A percentile compares a stretch with the other conserved stretches of the same genome.
Conservation (phyloP, 1,140 invertebrate species). For the Drosophila lacertosa region DNA sequence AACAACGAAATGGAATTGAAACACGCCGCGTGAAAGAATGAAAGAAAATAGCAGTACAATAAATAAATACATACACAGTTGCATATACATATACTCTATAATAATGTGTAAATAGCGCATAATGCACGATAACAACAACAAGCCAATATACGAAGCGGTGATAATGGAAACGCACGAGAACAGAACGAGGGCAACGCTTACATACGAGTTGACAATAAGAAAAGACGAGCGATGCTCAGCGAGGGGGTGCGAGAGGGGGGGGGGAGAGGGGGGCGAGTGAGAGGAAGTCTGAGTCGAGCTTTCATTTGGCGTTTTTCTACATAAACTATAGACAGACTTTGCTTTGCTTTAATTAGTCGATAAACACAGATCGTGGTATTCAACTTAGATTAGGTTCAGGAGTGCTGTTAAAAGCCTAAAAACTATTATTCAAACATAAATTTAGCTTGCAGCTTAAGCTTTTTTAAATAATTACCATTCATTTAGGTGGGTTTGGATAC, state of each 20-base stretch:
- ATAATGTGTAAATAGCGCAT: conserved; percentile 43
- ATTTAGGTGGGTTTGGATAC: too few relatives aligned
- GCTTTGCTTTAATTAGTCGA: conserved; percentile 43
- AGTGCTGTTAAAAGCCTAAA: neutral
- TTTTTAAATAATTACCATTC: too few relatives aligned
- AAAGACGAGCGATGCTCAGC: neutral
- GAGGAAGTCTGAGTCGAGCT: conserved; percentile 1
- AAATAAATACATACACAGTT: conserved; percentile 13
- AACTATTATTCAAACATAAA: too few relatives aligned
- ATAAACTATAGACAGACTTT: neutral
- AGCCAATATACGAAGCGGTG: conserved; percentile 37
- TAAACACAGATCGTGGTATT: conserved; percentile 20
- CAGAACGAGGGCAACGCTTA: conserved; percentile 22
- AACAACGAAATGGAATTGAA: conserved; percentile 69
- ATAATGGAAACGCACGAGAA: conserved; percentile 24
- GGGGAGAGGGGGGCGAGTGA: neutral
- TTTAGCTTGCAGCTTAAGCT: too few relatives aligned
- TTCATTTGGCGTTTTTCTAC: conserved; percentile 21
- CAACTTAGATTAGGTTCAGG: conserved; percentile 1
- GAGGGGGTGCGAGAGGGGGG: conserved; percentile 11
- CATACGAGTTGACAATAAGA: conserved; percentile 11
- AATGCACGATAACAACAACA: conserved; percentile 60
- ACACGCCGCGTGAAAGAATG: conserved; percentile 61
- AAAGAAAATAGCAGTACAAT: conserved; percentile 30
- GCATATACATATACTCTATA: neutral